These are phyloP conservation scores for Harpalus rufipes DNA, from an alignment of 2,888 invertebrate species.

Conservation along the genomic window DNA sequence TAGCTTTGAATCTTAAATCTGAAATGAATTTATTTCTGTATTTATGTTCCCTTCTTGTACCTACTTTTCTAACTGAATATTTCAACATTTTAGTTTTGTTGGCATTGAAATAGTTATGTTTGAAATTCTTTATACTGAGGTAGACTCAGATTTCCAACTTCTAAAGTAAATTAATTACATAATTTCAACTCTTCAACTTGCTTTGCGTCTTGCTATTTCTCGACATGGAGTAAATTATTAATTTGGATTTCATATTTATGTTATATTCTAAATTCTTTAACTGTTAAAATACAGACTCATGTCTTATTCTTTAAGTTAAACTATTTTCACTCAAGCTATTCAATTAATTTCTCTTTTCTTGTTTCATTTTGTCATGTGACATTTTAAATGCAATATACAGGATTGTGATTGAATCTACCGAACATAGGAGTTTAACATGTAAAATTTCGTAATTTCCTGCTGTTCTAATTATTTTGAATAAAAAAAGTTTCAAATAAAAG, in stretches of 20 bases:
- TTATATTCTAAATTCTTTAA: slow-evolving; percentile 38
- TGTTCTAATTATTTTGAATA: too few species aligned
- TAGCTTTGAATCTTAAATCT: slow-evolving; percentile 7
- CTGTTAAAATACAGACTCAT: slow-evolving; percentile 20
- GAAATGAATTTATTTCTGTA: slow-evolving; percentile 38
- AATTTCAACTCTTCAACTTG: slow-evolving; percentile 51
- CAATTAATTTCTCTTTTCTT: neutral
- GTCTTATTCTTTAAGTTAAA: slow-evolving; percentile 5
- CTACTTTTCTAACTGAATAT: neutral
- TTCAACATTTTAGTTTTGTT: slow-evolving; percentile 28
- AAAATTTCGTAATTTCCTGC: too few species aligned
- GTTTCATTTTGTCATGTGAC: neutral
- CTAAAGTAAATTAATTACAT: slow-evolving; percentile 52
- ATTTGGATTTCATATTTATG: slow-evolving; percentile 51
- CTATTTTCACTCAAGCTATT: neutral
- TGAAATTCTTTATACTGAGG: slow-evolving; percentile 33
- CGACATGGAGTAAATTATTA: slow-evolving; percentile 33
- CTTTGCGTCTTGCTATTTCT: slow-evolving; percentile 6
- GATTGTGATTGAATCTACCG: too few species aligned
- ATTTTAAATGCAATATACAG: too few species aligned
- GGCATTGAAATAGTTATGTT: slow-evolving; percentile 46
- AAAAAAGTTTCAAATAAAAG: too few species aligned
- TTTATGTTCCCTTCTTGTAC: slow-evolving; percentile 23
- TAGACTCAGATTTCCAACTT: slow-evolving; percentile 47
- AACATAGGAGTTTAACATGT: too few species aligned